Evolutionary conservation across 2,797 vertebrate genomes (phyloP).

Genomic region (Argyrosomus regius): DNA sequence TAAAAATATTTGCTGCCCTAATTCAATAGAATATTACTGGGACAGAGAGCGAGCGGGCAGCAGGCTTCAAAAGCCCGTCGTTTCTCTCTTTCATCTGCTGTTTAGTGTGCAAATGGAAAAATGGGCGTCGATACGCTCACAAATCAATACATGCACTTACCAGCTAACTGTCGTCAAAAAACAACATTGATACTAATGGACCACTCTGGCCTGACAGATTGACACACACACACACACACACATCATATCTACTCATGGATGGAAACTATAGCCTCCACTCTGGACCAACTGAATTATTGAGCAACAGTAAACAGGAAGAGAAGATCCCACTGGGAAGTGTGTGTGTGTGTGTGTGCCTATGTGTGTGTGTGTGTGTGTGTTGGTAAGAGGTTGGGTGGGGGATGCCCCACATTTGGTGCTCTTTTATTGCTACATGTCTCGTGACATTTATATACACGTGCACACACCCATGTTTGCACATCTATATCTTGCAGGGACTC

Average conservation of each 20-base stretch:
- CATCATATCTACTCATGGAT: slow-evolving; percentile 45
- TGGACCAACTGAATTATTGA: slow-evolving; percentile 78
- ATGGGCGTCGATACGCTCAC: slow-evolving; percentile 61
- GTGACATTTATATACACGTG: slow-evolving; percentile 10
- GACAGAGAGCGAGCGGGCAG: slow-evolving; percentile 34
- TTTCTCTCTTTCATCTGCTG: slow-evolving; percentile 44
- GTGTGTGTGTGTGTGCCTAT: slow-evolving; percentile 3
- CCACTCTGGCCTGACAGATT: slow-evolving; percentile 53
- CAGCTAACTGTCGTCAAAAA: slow-evolving; percentile 71
- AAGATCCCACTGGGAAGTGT: slow-evolving; percentile 61
- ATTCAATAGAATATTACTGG: slow-evolving; percentile 61
- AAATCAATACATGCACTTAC: slow-evolving; percentile 82
- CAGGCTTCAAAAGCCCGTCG: slow-evolving; percentile 28
- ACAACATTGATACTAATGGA: slow-evolving; percentile 80
- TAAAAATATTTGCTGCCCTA: slow-evolving; percentile 75
- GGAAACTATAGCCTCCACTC: slow-evolving; percentile 68
- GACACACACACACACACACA: slow-evolving; percentile 28
- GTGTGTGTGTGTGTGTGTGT: slow-evolving; percentile 6
- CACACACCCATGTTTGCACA: neutral
- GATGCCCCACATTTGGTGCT: slow-evolving; percentile 49
- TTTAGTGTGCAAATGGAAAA: slow-evolving; percentile 62
- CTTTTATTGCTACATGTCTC: slow-evolving; percentile 19
- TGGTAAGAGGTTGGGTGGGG: slow-evolving; percentile 23
- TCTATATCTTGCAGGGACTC: neutral
- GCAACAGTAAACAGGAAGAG: slow-evolving; percentile 78